Conservation (phyloP, 2,888 invertebrate genomes). For the Drosophila atripex region DNA sequence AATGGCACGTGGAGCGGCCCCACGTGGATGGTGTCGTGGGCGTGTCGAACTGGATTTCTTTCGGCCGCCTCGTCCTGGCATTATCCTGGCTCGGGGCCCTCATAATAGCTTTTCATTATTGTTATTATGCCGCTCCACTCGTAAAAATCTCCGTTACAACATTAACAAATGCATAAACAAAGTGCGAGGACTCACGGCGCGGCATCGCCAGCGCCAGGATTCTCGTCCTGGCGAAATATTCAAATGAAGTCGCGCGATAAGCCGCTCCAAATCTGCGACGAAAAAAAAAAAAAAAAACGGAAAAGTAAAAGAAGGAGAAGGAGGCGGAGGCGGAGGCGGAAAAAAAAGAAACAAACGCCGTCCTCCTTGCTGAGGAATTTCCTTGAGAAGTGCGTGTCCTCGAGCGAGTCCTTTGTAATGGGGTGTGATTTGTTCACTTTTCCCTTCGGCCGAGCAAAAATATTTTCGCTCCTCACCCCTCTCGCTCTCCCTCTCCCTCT, state of each 20-base stretch:
- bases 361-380: constrained; percentile 35
- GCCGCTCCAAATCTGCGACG: constrained; percentile 82
- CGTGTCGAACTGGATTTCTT: constrained; percentile 65
- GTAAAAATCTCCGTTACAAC: constrained; percentile 80
- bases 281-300: constrained; percentile 4
- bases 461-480: constrained; percentile 48
- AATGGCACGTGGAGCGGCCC: constrained; percentile 53
- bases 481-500: constrained; percentile 37
- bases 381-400: constrained; percentile 51
- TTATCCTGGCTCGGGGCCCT: constrained; percentile 66
- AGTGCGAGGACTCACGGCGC: constrained; percentile 31
- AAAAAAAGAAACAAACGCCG: background rate
- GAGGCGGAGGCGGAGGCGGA: too few relatives aligned
- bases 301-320: background rate
- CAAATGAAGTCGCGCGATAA: constrained; percentile 83
- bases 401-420: constrained; percentile 63
- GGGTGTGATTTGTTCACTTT: constrained; percentile 81
- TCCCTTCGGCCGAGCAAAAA: constrained; percentile 48
- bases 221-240: constrained; percentile 68
- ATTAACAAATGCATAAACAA: constrained; percentile 83
- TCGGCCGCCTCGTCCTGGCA: constrained; percentile 53
- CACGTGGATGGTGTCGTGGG: constrained; percentile 35
- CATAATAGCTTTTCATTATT: constrained; percentile 83
- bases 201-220: constrained; percentile 24
- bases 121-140: constrained; percentile 80